Conservation (phyloP, 1,140 invertebrate species). For the Lordiphosa mommai region DNA sequence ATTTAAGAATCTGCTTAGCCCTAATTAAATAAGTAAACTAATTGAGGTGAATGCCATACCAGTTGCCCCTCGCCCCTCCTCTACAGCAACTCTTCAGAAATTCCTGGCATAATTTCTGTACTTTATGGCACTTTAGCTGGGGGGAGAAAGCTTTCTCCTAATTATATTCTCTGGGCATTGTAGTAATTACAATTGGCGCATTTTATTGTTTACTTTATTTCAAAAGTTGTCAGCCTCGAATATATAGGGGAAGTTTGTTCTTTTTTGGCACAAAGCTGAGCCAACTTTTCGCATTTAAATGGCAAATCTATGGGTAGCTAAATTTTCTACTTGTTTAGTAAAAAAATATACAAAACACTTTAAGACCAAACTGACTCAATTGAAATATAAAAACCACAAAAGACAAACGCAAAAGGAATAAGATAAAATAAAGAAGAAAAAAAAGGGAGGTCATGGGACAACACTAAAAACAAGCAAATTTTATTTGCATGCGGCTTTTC, state of each 20-base stretch:
- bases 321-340: constrained; percentile 42
- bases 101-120: constrained; percentile 27
- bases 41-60: constrained; percentile 9
- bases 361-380: constrained; percentile 43
- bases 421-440: constrained; percentile 9
- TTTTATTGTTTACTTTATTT: constrained; percentile 67
- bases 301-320: constrained; percentile 37
- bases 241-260: constrained; percentile 11
- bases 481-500: constrained; percentile 76
- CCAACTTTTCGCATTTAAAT: constrained; percentile 59
- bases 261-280: constrained; percentile 32
- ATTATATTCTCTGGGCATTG: constrained; percentile 52
- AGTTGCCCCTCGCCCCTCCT: not conserved
- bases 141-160: constrained; percentile 27
- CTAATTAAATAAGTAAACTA: constrained; percentile 42
- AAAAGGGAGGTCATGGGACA: constrained; percentile 48
- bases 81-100: constrained; percentile 10
- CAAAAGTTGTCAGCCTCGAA: constrained; percentile 29
- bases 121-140: constrained; percentile 20
- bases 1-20: not conserved
- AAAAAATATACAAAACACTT: constrained; percentile 44
- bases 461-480: constrained; percentile 66
- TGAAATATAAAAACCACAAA: constrained; percentile 70
- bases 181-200: constrained; percentile 61
- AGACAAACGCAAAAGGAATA: constrained; percentile 20